A percentile compares a stretch with the other conserved stretches of the same genome.
Conservation (phyloP, 2,888 invertebrate species). For the Buathra laborator region DNA sequence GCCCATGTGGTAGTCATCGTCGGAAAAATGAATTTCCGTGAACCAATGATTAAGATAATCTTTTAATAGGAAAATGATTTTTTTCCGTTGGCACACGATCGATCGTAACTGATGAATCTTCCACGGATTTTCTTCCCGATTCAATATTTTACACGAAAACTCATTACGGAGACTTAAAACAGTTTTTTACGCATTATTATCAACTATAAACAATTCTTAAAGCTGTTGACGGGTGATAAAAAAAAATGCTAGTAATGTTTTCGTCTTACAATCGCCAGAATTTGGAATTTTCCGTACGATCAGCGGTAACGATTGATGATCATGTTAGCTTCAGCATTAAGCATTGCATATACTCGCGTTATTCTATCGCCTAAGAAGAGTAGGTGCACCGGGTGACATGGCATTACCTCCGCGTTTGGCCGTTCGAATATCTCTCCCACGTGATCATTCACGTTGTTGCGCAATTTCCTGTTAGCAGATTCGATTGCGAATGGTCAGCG, state of each 20-base stretch:
- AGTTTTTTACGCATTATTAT: background rate
- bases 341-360: background rate
- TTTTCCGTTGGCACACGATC: no score
- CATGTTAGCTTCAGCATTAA: background rate
- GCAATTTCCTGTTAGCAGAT: conserved; percentile 70
- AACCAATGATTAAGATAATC: background rate
- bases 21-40: background rate
- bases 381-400: conserved; percentile 14
- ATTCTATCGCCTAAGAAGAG: conserved; percentile 25
- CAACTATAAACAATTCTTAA: no score
- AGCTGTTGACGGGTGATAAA: no score
- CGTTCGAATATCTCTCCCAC: conserved; percentile 3
- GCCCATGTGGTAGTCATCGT: no score
- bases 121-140: no score
- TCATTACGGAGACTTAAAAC: no score
- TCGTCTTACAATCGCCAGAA: no score
- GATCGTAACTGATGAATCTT: no score
- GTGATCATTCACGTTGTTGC: conserved; percentile 64
- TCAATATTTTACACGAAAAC: no score
- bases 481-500: conserved; percentile 48
- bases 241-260: no score
- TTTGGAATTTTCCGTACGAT: background rate
- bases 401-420: conserved; percentile 24
- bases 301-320: background rate
- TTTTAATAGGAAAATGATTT: no score